phyloP scores from a whole-genome alignment of 1,140 invertebrate species.

The Drosophila mojavensis region DNA sequence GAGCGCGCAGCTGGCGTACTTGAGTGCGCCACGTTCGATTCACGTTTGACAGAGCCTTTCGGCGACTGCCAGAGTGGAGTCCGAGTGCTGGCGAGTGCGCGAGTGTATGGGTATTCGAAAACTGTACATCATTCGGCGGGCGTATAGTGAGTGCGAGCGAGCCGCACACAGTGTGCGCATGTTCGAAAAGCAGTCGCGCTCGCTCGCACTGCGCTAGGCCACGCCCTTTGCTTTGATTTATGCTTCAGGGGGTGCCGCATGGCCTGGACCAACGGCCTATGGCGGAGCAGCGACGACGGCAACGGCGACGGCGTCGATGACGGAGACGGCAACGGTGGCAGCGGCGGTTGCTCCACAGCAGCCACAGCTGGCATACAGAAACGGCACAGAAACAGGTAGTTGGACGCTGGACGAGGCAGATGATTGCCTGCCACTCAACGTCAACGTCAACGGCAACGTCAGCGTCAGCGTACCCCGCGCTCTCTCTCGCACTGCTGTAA shows the following conservation, averaged over 20 bases:
- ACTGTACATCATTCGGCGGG: constrained; percentile 67
- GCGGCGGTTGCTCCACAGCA: constrained; percentile 23
- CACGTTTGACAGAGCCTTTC: constrained; percentile 63
- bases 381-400: constrained; percentile 77
- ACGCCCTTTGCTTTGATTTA: constrained; percentile 78
- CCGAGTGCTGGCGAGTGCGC: constrained; percentile 13
- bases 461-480: neutral
- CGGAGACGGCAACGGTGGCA: constrained; percentile 8
- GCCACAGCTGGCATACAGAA: constrained; percentile 41
- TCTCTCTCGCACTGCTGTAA: neutral
- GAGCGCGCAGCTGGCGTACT: constrained; percentile 76
- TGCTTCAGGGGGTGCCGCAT: constrained; percentile 70
- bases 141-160: constrained; percentile 35
- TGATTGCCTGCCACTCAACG: constrained; percentile 58
- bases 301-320: constrained; percentile 7
- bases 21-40: constrained; percentile 77
- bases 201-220: constrained; percentile 37
- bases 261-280: constrained; percentile 64
- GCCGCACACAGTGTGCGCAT: constrained; percentile 55
- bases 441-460: constrained; percentile 41
- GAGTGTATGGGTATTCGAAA: constrained; percentile 65
- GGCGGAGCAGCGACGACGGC: constrained; percentile 55
- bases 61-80: constrained; percentile 12
- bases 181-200: constrained; percentile 58
- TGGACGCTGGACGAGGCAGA: constrained; percentile 59